Evolutionary conservation across 2,797 vertebrate species (phyloP), one percentile per base, ranked within the genome.

Genomic region (Centroberyx gerrardi): DNA sequence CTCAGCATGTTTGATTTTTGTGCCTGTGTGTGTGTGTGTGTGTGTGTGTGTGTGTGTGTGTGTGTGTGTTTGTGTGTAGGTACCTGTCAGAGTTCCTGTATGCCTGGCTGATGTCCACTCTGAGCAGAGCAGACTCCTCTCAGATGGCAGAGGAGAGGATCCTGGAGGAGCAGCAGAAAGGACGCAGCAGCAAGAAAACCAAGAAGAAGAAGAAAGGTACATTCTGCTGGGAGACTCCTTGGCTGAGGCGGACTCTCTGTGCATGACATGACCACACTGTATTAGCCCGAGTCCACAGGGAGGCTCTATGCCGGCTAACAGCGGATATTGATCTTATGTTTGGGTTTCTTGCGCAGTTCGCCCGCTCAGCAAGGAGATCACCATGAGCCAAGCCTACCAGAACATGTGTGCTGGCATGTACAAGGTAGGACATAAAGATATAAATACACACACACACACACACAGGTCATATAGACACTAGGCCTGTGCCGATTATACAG

Each of bases 351-450:
- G 81, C 86, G 72, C 90, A 99, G 98, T 97, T 88, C 97, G 98
- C 5, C 98, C 98, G 78, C 94, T 99, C 72, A 97, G 96, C 88
- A 97, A 97, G 90, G 98, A 99, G 88, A 99, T 99, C 79, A 99
- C 97, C 38, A 97, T 99, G 97, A 99, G 97, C 90, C 98, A 99
- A 82, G 98, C 97, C 0, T 99, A 99, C 91, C 98, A 99, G 95
- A 99, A 99, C 87, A 99, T 99, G 98, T 99, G 98, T 73, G 98
- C 98, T 74, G 98, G 98, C 79, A 99, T 99, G 98, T 99, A 99
- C 90, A 99, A 99, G 96, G 98, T 99, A 93, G 60, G 46, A 53
- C n/a, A 31, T 4, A 59, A 2, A 54, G 5, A n/a, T 49, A 61
- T 17, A 46, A 40, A 6, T 4, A 49, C 40, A 38, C 15, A 58